Evolutionary conservation across 2,888 invertebrate genomes (phyloP), one percentile per base, ranked within the genome.

Genomic region (Melanchra persicariae): DNA sequence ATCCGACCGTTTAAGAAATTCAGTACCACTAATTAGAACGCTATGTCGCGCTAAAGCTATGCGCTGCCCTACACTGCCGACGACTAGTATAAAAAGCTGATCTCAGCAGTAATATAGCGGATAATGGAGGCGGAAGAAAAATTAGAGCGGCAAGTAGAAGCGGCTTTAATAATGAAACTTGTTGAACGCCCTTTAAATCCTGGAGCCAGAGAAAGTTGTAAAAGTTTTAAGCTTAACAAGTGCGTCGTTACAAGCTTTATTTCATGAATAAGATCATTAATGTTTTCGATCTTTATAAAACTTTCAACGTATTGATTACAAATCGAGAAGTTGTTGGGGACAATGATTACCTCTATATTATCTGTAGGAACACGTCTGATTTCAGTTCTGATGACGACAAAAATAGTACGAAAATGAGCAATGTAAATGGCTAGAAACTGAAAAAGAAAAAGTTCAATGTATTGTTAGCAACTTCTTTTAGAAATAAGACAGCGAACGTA

Each of bases 101-200:
- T 74, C 69, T 57, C 61, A 72, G 34, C 71, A 64, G 34, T 69
- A 74, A 57, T 64, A 61, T 34, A 70, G 65, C 40, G 37, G 54
- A 72, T 82, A 73, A 78, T 75, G 64, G 57, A 70, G 63, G 58
- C 68, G 66, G 72, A 74, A 79, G 72, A 83, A 74, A 86, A 85
- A 87, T 86, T 87, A 87, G 90, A 88, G 82, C 87, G 85, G 81
- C 85, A 87, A 82, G 76, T 83, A 65, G 67, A 81, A 81, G 74
- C 73, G 66, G 74, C 71, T 76, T 72, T 70, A 65, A 55, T 66
- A 63, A 68, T 79, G 57, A 84, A 82, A 83, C 84, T 79, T 72
- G 83, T 77, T 69, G 30, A 69, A 74, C 68, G 82, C 87, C 88
- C 88, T 88, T 87, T 84, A 75, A 85, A 80, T 87, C 81, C 85